phyloP scores from a whole-genome alignment of 2,888 invertebrate species.

The Brachycybe producta region DNA sequence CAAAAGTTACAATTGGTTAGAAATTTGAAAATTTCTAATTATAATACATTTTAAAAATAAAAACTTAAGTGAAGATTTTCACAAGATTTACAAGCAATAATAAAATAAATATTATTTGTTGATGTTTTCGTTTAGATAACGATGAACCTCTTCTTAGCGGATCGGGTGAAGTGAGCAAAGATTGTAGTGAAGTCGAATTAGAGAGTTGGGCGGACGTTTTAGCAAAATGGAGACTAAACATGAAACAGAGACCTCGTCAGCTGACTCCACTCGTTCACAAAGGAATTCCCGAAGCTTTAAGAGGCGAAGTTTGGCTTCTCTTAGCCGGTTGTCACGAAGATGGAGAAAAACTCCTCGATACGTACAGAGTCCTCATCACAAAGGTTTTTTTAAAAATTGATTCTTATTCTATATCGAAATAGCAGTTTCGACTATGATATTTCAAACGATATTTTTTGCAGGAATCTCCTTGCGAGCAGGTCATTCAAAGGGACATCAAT shows the following conservation, averaged over 20 bases:
- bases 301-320: slow-evolving; percentile 96
- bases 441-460: slow-evolving; percentile 32
- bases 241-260: slow-evolving; percentile 56
- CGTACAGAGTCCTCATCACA: slow-evolving; percentile 79
- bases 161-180: slow-evolving; percentile 91
- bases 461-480: slow-evolving; percentile 89
- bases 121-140: slow-evolving; percentile 63
- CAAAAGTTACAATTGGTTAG: too few relatives aligned
- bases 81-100: too few relatives aligned
- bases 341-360: slow-evolving; percentile 66
- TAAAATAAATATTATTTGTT: too few relatives aligned
- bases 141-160: slow-evolving; percentile 95
- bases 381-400: too few relatives aligned
- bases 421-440: not conserved
- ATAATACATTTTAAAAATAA: too few relatives aligned
- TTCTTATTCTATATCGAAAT: not conserved
- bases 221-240: slow-evolving; percentile 33
- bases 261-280: slow-evolving; percentile 58
- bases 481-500: slow-evolving; percentile 91
- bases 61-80: too few relatives aligned
- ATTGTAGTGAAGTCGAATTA: slow-evolving; percentile 83
- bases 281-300: slow-evolving; percentile 88
- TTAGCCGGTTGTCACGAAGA: slow-evolving; percentile 76
- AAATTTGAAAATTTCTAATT: too few relatives aligned
- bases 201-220: slow-evolving; percentile 82